Evolutionary conservation across 1,140 invertebrate species (phyloP).

Genomic region (Drosophila sucinea): DNA sequence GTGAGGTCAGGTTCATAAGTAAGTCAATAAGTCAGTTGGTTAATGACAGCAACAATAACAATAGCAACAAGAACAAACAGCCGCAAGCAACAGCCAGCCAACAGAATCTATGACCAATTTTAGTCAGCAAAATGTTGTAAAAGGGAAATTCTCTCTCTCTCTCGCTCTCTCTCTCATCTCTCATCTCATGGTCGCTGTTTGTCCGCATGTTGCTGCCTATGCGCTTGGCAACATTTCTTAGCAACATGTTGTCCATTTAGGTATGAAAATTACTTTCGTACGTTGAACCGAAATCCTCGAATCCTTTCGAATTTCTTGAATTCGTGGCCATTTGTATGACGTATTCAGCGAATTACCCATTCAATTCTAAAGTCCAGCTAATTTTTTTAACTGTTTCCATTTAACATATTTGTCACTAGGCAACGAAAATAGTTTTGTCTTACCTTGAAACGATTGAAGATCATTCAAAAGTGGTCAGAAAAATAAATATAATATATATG

Average conservation of each 20-base stretch:
- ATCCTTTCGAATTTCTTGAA: no score
- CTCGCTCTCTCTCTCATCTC: not conserved
- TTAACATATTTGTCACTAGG: no score
- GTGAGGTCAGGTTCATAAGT: slow-evolving; percentile 78
- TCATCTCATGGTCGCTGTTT: not conserved
- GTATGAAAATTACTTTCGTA: no score
- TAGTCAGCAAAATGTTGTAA: slow-evolving; percentile 18
- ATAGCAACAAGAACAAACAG: slow-evolving; percentile 31
- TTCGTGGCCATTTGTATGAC: no score
- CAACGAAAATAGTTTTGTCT: no score
- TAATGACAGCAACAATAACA: slow-evolving; percentile 61
- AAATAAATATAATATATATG: no score
- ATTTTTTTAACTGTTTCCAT: no score
- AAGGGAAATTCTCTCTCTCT: slow-evolving; percentile 43
- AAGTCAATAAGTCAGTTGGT: slow-evolving; percentile 78
- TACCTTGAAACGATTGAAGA: no score
- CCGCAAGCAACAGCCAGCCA: slow-evolving; percentile 9
- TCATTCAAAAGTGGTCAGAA: no score
- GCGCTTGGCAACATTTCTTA: slow-evolving; percentile 39
- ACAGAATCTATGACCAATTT: slow-evolving; percentile 5
- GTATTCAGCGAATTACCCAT: no score
- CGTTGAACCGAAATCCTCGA: no score
- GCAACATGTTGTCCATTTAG: slow-evolving; percentile 36
- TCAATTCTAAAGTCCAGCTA: no score
- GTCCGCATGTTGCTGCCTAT: slow-evolving; percentile 6